Evolutionary conservation across 35 echinoderm and acorn worm species (phyloP), one percentile per base, ranked within the genome.

Genomic region (Ophioderma brevispina): DNA sequence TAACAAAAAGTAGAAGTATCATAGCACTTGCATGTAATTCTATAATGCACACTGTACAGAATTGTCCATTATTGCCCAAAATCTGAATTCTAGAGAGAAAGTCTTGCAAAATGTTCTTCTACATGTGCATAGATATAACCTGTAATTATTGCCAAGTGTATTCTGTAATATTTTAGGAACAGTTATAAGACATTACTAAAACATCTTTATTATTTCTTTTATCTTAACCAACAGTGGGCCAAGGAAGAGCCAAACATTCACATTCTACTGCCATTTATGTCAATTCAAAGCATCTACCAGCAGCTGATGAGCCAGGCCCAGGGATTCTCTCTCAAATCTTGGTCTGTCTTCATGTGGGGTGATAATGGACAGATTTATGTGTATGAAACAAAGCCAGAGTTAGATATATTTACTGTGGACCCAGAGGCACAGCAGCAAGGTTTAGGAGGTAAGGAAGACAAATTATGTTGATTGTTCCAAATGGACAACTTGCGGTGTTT

Each of bases 281-380:
- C 85, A 33, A 82, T 97, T 31, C 95, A 91, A 38, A 91, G 85
- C 55, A 81, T 97, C 25, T 97, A 82, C 75, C 78, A 94, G 33
- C 81, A 90, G 33, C 46, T 95, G 18, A 36, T 94, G 37, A 85
- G 85, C 32, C 93, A 90, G 38, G 76, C 75, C 31, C 85, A 64
- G 28, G 89, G 95, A 18, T 78, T 85, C 31, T 82, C 83, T 1
- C 88, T 91, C 41, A 94, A 83, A 21, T 91, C 89, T 32, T 91
- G 87, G 82, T 84, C 81, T 18, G 85, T 97, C 31, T 97, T 92
- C 80, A 90, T 92, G 92, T 79, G 88, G 76, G 85, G 89, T 36
- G 95, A 97, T 32, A 86, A 92, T 32, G 88, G 91, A 40, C 84
- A 94, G 50, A 36, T 97, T 13, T 97, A 97, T 78, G 80, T 97